These are phyloP conservation scores for Cladopsammia gracilis DNA, from an alignment of 64 coral and sea anemone genomes.

Conservation along the genomic window DNA sequence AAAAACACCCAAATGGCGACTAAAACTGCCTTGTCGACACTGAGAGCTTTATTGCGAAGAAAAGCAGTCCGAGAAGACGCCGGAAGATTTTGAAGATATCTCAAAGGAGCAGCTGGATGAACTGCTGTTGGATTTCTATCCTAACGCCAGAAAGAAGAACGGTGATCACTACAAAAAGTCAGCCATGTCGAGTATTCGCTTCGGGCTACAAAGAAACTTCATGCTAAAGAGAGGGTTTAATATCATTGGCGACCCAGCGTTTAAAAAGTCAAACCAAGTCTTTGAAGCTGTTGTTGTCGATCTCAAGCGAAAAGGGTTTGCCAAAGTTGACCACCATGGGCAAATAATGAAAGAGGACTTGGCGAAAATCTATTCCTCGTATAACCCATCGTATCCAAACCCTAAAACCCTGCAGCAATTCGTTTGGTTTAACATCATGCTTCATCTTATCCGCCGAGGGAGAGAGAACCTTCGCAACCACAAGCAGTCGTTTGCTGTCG, in stretches of 20 bases:
- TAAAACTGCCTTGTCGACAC: conserved; percentile 21
- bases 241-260: conserved; percentile 42
- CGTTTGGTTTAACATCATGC: conserved; percentile 70
- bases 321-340: conserved; percentile 48
- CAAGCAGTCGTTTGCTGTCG: conserved; percentile 21
- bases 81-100: conserved; percentile 45
- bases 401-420: conserved; percentile 45
- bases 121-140: conserved; percentile 65
- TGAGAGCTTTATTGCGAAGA: conserved; percentile 25
- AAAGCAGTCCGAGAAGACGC: conserved; percentile 28
- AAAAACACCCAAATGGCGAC: conserved; percentile 36
- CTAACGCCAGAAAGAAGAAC: conserved; percentile 71
- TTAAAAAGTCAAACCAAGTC: conserved; percentile 64
- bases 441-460: conserved; percentile 51
- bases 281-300: conserved; percentile 34
- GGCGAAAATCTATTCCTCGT: conserved; percentile 53
- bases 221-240: conserved; percentile 38
- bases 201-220: conserved; percentile 82
- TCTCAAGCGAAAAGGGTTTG: conserved; percentile 69
- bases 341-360: conserved; percentile 52
- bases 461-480: conserved; percentile 28
- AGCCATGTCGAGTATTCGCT: conserved; percentile 61
- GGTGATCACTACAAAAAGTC: conserved; percentile 75
- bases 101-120: conserved; percentile 66
- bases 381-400: conserved; percentile 43